phyloP scores from a whole-genome alignment of 1,140 invertebrate species.

The Cydia fagiglandana region DNA sequence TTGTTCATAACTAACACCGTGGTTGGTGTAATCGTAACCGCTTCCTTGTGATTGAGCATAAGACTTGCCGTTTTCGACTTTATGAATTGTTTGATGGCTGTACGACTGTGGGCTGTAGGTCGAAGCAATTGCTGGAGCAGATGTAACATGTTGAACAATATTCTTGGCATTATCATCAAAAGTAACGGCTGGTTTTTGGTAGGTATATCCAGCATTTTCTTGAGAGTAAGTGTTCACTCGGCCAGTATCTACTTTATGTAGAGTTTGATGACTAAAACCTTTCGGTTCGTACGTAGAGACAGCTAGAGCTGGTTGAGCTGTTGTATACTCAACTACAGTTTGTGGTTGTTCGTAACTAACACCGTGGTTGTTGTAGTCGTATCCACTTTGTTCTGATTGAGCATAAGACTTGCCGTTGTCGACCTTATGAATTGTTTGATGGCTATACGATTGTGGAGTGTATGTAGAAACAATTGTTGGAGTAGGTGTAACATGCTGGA shows the following conservation, averaged over 20 bases:
- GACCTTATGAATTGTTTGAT: conserved; percentile 51
- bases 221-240: conserved; percentile 40
- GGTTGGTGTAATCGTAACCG: conserved; percentile 10
- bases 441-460: conserved; percentile 46
- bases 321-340: conserved; percentile 34
- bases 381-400: conserved; percentile 51
- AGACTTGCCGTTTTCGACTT: conserved; percentile 38
- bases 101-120: conserved; percentile 48
- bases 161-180: conserved; percentile 46
- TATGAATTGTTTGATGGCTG: conserved; percentile 53
- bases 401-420: conserved; percentile 42
- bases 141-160: conserved; percentile 38
- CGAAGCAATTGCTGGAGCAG: conserved; percentile 43
- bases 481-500: conserved; percentile 41
- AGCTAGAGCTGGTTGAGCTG: conserved; percentile 43
- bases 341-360: conserved; percentile 42
- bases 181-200: conserved; percentile 44
- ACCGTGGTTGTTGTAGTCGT: conserved; percentile 47
- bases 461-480: conserved; percentile 46
- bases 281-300: conserved; percentile 45
- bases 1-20: not conserved
- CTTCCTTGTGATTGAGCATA: not conserved
- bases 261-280: conserved; percentile 50
- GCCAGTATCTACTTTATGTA: conserved; percentile 44
- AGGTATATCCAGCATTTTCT: conserved; percentile 47